Evolutionary conservation across 2,797 vertebrate genomes (phyloP).

Genomic region (Euthynnus affinis): DNA sequence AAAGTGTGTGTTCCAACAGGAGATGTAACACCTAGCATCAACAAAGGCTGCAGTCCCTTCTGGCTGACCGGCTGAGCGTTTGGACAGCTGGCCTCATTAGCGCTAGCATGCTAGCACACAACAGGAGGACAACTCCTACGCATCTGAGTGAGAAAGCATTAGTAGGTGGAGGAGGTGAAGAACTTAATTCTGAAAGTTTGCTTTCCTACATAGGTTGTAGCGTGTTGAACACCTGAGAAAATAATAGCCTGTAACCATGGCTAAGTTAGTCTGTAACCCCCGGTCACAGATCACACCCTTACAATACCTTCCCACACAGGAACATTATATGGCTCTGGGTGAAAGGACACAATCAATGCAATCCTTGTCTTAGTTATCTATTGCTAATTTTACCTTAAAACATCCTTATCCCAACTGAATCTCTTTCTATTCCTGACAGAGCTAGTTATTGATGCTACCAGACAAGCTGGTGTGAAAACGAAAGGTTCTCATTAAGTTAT

Average conservation of each 20-base stretch:
- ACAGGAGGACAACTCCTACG: constrained; percentile 78
- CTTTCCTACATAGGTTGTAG: constrained; percentile 40
- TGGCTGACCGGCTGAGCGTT: constrained; percentile 74
- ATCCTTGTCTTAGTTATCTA: constrained; percentile 13
- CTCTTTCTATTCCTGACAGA: neutral
- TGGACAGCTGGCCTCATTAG: constrained; percentile 84
- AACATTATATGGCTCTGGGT: constrained; percentile 5
- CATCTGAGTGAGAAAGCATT: constrained; percentile 38
- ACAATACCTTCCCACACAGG: constrained; percentile 6
- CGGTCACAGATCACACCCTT: constrained; percentile 17
- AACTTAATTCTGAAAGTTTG: constrained; percentile 53
- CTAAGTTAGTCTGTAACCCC: neutral
- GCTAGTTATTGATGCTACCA: neutral
- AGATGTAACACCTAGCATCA: constrained; percentile 77
- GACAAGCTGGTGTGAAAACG: constrained; percentile 11
- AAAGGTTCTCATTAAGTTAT: constrained; percentile 8
- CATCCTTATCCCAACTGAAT: constrained; percentile 6
- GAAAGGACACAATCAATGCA: constrained; percentile 17
- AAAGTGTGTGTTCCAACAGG: constrained; percentile 73
- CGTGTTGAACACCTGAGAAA: constrained; percentile 62
- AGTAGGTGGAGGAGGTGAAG: constrained; percentile 65
- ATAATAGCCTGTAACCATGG: constrained; percentile 39
- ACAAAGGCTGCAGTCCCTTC: constrained; percentile 77
- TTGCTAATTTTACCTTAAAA: constrained; percentile 3
- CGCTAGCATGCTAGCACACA: constrained; percentile 77